These are phyloP conservation scores for Tetropium fuscum DNA, from an alignment of 2,888 invertebrate species.

Conservation along the genomic window DNA sequence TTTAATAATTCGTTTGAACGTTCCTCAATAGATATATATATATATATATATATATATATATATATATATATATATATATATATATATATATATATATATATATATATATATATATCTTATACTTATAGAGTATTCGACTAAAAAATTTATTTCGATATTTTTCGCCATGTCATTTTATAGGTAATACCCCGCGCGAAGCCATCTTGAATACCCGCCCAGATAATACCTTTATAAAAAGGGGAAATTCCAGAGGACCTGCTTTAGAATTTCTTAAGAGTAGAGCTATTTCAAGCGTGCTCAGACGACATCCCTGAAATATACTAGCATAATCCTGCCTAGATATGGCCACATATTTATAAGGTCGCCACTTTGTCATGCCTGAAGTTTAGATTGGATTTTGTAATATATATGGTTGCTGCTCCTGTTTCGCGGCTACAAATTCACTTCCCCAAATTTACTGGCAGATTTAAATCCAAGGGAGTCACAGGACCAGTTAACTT, in stretches of 20 bases:
- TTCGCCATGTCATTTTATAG: too few relatives aligned
- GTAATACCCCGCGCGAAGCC: too few relatives aligned
- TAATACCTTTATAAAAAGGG: slow-evolving; percentile 17
- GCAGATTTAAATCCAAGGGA: slow-evolving; percentile 26
- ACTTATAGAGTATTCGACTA: too few relatives aligned
- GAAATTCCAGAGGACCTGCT: slow-evolving; percentile 24
- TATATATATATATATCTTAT: too few relatives aligned
- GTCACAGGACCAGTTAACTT: too few relatives aligned
- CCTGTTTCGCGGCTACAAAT: slow-evolving; percentile 35
- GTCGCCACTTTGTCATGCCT: slow-evolving; percentile 66
- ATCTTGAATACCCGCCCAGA: background rate
- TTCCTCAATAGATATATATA: too few relatives aligned
- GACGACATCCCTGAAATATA: slow-evolving; percentile 62
- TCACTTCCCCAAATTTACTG: background rate
- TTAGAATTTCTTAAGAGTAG: slow-evolving; percentile 24
- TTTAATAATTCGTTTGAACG: too few relatives aligned
- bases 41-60: too few relatives aligned
- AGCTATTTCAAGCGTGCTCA: slow-evolving; percentile 50
- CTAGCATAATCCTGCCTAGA: slow-evolving; percentile 64
- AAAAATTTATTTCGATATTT: too few relatives aligned
- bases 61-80: too few relatives aligned
- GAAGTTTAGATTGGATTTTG: slow-evolving; percentile 68
- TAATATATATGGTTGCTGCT: slow-evolving; percentile 58
- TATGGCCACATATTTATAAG: slow-evolving; percentile 66
- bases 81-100: too few relatives aligned